Percentiles rank a stretch among this genome's conserved stretches.
Evolutionary conservation across 2,888 invertebrate genomes (phyloP).

Genomic region (Scelioninae gen. 2): DNA sequence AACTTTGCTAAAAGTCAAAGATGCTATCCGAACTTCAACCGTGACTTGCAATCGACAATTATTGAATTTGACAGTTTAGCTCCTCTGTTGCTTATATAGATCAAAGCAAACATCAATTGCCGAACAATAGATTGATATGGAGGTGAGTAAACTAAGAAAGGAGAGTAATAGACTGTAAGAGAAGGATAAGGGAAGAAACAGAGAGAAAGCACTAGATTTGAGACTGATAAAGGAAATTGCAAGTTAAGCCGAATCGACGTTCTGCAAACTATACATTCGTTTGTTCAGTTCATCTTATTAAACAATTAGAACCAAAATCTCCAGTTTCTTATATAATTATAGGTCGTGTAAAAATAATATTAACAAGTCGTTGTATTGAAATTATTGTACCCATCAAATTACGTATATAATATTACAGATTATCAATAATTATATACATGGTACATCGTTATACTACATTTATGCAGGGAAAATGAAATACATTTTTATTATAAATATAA

Average conservation of each 20-base stretch:
- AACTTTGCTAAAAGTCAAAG: constrained; percentile 48
- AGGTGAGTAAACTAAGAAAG: constrained; percentile 12
- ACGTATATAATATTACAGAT: too few relatives aligned
- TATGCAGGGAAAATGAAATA: too few relatives aligned
- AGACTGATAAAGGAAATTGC: constrained; percentile 31
- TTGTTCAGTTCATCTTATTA: constrained; percentile 14
- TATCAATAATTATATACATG: too few relatives aligned
- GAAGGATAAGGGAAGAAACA: too few relatives aligned
- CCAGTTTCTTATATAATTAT: background rate
- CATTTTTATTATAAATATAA: too few relatives aligned
- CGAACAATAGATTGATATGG: constrained; percentile 34
- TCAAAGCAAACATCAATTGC: constrained; percentile 38
- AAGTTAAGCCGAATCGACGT: constrained; percentile 29
- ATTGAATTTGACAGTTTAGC: constrained; percentile 41
- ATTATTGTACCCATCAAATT: too few relatives aligned
- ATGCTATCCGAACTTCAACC: constrained; percentile 37
- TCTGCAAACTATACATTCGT: constrained; percentile 23
- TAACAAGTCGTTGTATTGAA: too few relatives aligned
- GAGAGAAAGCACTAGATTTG: constrained; percentile 1
- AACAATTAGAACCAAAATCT: constrained; percentile 12
- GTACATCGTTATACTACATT: too few relatives aligned
- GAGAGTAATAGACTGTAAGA: constrained; percentile 6
- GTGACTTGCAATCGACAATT: constrained; percentile 42
- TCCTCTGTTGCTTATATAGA: constrained; percentile 13
- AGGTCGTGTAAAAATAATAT: too few relatives aligned